Evolutionary conservation across 2,113 vertebrate genomes (phyloP).

Genomic region (Hemiprocne comata): DNA sequence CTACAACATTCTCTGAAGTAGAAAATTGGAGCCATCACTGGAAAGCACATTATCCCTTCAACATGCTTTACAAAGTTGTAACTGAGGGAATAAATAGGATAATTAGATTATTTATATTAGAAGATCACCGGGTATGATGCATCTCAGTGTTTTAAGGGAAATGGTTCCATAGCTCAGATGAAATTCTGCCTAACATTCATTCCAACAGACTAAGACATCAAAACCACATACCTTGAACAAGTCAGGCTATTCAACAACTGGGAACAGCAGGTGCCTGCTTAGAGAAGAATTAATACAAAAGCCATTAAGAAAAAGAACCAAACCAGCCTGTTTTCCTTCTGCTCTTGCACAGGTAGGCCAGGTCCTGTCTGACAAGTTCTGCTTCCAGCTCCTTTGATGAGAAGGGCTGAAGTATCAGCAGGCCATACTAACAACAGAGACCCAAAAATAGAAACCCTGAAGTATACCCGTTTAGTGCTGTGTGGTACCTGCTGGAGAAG

Average conservation of each 20-base stretch:
- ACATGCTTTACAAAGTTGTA: neutral
- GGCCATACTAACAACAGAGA: neutral
- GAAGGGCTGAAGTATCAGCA: neutral
- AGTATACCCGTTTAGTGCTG: neutral
- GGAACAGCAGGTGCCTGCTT: neutral
- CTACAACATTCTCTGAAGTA: neutral
- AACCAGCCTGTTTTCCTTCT: neutral
- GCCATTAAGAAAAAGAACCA: neutral
- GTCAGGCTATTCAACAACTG: neutral
- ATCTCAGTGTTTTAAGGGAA: neutral
- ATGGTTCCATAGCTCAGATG: neutral
- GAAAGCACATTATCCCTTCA: neutral
- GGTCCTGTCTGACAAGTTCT: neutral
- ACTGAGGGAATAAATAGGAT: neutral
- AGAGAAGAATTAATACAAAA: neutral
- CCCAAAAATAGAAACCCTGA: neutral
- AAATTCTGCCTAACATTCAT: neutral
- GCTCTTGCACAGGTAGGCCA: neutral
- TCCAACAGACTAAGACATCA: neutral
- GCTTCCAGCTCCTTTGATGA: neutral
- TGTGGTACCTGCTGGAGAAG: neutral
- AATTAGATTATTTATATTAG: neutral
- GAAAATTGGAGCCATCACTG: neutral
- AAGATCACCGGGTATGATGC: neutral
- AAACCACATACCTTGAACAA: neutral